Evolutionary conservation across 2,113 vertebrate genomes (phyloP).

Genomic region (Geococcyx californianus): DNA sequence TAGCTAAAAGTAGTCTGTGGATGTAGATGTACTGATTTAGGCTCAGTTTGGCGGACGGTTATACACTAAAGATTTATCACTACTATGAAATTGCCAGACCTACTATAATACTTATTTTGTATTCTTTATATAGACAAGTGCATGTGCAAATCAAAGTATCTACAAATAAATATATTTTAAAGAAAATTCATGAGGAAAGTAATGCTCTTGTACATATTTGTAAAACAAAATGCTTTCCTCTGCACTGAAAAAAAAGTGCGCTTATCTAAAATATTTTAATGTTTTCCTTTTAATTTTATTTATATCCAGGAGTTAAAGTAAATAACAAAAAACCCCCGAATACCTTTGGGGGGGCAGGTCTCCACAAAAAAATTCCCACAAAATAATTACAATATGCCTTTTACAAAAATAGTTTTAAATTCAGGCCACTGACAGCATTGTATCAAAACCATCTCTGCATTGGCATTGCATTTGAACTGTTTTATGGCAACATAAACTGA

Average conservation of each 20-base stretch:
- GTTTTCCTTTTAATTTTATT: not conserved
- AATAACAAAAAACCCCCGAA: not conserved
- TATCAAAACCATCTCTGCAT: not conserved
- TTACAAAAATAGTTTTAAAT: not conserved
- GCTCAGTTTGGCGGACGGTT: not conserved
- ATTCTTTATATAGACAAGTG: not conserved
- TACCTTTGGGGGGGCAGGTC: too few species aligned
- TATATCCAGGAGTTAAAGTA: not conserved
- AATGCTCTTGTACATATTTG: not conserved
- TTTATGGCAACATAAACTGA: slow-evolving; percentile 44
- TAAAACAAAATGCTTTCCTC: not conserved
- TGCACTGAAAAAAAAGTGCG: not conserved
- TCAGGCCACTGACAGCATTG: not conserved
- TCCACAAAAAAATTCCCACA: not conserved
- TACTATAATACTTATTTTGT: not conserved
- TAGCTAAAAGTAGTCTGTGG: slow-evolving; percentile 18
- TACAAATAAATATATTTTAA: not conserved
- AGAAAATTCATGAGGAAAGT: not conserved
- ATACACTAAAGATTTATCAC: not conserved
- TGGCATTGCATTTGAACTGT: not conserved
- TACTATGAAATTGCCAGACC: slow-evolving; percentile 8
- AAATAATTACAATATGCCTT: not conserved
- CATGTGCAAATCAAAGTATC: not conserved
- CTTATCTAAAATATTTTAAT: not conserved
- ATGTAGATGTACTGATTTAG: not conserved